Base-by-base conservation (phyloP, 2,888 invertebrate genomes). In the Petrolisthes cinctipes region DNA sequence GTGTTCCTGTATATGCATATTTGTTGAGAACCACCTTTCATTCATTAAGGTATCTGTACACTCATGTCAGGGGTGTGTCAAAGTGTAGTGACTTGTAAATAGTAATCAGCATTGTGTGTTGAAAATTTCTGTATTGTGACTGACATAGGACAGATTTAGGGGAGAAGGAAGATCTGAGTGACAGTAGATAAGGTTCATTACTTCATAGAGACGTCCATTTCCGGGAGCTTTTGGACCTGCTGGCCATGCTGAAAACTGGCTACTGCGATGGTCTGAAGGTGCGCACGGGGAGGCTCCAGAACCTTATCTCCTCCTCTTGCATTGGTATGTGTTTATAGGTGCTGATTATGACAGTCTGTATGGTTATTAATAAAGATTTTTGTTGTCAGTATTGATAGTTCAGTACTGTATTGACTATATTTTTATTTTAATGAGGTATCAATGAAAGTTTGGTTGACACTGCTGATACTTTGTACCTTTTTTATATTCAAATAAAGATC, bases 191-290 rank as follows among this genome's bases (percentile, higher is more conserved):
- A 37, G 37, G 37, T 37, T 37, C 37, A 37, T 37, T 51, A 9
- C 53, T 51, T 51, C 51, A 23, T 91, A 94, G 95, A 75, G 99
- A 99, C 94, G 97, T 97, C 0, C 97, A 98, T 92, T 98, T 99
- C 93, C 97, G 97, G 92, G 97, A 98, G 93, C 97, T 99, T 96
- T 94, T 99, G 23, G 98, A 99, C 92, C 94, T 99, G 86, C 95
- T 99, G 92, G 98, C 99, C 7, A 97, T 98, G 96, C 94, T 99
- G 82, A 99, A 99, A 93, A 97, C 98, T 92, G 99, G 99, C 2
- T 96, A 97, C 92, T 98, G 99, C 92, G 98, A 98, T 93, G 97
- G 97, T 73, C 96, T 99, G 91, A 97, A 99, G 94, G 98, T 99
- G 80, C 95, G 99, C 91, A 96, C 99, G 85, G 99, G 99, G 0